Evolutionary conservation across 2,888 invertebrate species (phyloP).

Genomic region (Thymelicus acteon): DNA sequence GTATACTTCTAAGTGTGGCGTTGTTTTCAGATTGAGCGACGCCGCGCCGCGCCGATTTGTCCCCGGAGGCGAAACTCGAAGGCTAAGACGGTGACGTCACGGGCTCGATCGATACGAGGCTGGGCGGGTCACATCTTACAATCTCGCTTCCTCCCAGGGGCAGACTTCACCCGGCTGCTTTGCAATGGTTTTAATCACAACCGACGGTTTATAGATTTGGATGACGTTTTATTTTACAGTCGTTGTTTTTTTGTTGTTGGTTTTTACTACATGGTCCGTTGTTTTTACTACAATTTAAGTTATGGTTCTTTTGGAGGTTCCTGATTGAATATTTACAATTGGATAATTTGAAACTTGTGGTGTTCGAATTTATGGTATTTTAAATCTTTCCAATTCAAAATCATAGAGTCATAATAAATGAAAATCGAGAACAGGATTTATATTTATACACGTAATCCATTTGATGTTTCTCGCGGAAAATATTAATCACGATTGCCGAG

Average conservation of each 20-base stretch:
- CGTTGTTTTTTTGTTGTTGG: no score
- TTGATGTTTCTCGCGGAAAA: slow-evolving; percentile 18
- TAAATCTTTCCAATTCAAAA: no score
- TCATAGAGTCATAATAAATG: not conserved
- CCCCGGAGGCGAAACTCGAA: slow-evolving; percentile 54
- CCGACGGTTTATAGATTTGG: no score
- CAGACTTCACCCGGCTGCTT: not conserved
- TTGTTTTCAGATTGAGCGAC: slow-evolving; percentile 30
- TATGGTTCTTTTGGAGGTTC: no score
- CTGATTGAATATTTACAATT: no score
- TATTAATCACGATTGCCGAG: slow-evolving; percentile 27
- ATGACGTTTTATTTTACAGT: no score
- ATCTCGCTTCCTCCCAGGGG: slow-evolving; percentile 45
- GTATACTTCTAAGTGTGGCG: slow-evolving; percentile 6
- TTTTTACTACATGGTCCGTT: no score
- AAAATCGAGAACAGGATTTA: not conserved
- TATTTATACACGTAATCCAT: slow-evolving; percentile 15
- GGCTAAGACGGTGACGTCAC: slow-evolving; percentile 79
- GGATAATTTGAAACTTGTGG: no score
- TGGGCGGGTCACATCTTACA: slow-evolving; percentile 51
- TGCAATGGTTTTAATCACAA: not conserved
- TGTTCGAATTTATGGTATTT: no score
- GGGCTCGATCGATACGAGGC: slow-evolving; percentile 59
- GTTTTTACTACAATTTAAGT: no score
- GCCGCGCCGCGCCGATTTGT: slow-evolving; percentile 35